phyloP scores from a whole-genome alignment of 2,888 invertebrate species.

The Sinodicranocentrus sp. region DNA sequence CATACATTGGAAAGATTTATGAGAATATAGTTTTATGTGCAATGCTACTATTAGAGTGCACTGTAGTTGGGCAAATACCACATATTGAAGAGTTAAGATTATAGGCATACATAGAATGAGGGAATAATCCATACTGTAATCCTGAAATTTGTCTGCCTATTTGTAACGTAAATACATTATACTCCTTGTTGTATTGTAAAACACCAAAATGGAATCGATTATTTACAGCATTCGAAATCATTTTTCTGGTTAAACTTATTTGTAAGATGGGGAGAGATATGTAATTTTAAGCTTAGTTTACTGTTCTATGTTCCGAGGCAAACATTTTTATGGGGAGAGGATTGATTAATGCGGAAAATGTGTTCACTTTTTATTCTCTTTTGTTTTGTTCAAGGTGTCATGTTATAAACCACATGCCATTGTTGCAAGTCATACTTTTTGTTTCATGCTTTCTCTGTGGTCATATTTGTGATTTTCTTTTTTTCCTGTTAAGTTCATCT shows the following conservation, averaged over 20 bases:
- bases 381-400: background rate
- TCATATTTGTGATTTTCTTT: slow-evolving; percentile 28
- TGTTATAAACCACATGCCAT: background rate
- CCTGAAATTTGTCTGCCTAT: background rate
- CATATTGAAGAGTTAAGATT: slow-evolving; percentile 5
- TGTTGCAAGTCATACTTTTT: slow-evolving; percentile 36
- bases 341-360: background rate
- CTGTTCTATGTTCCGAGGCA: slow-evolving; percentile 65
- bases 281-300: slow-evolving; percentile 62
- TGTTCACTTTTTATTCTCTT: background rate
- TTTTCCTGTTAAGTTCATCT: too few species aligned
- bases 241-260: background rate
- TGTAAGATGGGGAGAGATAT: slow-evolving; percentile 14
- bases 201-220: background rate
- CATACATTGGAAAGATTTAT: slow-evolving; percentile 55
- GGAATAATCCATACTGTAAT: slow-evolving; percentile 3
- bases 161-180: background rate
- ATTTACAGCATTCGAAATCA: background rate
- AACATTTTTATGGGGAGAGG: slow-evolving; percentile 18
- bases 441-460: slow-evolving; percentile 64
- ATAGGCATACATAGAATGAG: background rate
- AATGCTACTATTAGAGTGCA: background rate
- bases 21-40: background rate
- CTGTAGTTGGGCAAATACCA: background rate
- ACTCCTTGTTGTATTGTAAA: too few species aligned